phyloP scores from a whole-genome alignment of 1,140 invertebrate genomes.

The Cydia pomonella region DNA sequence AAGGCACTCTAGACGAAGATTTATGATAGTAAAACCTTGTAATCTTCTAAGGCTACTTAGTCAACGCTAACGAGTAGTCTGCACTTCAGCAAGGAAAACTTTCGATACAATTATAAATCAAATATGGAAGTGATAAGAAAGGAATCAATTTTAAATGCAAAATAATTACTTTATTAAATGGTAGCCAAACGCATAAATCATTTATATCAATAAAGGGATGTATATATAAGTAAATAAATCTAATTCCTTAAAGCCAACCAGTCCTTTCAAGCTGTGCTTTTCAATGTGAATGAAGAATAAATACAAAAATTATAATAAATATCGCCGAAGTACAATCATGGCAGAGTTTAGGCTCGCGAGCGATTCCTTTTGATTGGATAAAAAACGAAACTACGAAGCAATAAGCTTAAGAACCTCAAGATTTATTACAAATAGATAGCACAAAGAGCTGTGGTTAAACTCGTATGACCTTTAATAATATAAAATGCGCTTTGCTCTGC shows the following conservation, averaged over 20 bases:
- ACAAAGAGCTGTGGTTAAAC: slow-evolving; percentile 30
- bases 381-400: slow-evolving; percentile 17
- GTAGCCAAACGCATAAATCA: not conserved
- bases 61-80: not conserved
- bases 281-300: not conserved
- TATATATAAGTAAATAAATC: not conserved
- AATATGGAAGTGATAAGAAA: not conserved
- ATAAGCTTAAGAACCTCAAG: slow-evolving; percentile 1
- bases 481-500: slow-evolving; percentile 20
- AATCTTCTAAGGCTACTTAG: not conserved
- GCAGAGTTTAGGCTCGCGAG: not conserved
- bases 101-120: not conserved
- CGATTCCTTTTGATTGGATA: not conserved
- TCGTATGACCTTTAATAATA: slow-evolving; percentile 29
- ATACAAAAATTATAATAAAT: slow-evolving; percentile 16
- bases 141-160: not conserved
- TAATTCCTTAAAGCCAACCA: not conserved
- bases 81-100: not conserved
- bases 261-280: not conserved
- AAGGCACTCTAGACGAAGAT: not conserved
- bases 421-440: slow-evolving; percentile 29
- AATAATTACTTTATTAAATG: not conserved
- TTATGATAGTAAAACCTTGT: not conserved
- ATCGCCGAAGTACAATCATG: not conserved
- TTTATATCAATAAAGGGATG: not conserved